Evolutionary conservation across 1,140 invertebrate genomes (phyloP).

Genomic region (Notospermus geniculatus): DNA sequence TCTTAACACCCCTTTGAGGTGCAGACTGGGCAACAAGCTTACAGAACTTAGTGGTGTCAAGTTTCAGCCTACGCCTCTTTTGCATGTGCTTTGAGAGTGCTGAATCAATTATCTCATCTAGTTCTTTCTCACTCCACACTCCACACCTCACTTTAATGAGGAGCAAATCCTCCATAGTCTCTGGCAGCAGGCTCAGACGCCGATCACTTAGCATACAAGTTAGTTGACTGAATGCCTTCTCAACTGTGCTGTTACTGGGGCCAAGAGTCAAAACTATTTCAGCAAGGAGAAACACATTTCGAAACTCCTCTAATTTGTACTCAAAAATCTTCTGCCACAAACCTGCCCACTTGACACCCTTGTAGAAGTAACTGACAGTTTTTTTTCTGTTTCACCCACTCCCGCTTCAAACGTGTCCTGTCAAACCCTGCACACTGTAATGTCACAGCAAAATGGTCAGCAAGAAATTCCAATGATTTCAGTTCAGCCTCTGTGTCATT

Average conservation of each 20-base stretch:
- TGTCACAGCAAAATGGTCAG: not conserved
- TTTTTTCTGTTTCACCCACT: not conserved
- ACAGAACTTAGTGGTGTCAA: too few relatives aligned
- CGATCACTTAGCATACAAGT: not conserved
- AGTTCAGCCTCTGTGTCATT: not conserved
- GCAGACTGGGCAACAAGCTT: too few relatives aligned
- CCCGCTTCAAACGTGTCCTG: not conserved
- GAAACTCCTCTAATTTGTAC: too few relatives aligned
- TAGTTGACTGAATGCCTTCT: not conserved
- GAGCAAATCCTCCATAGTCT: not conserved
- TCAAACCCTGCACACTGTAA: not conserved
- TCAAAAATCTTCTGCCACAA: not conserved
- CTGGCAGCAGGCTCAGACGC: not conserved
- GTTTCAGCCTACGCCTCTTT: not conserved
- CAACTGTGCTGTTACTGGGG: not conserved
- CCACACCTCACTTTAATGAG: not conserved
- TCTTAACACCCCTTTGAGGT: too few relatives aligned
- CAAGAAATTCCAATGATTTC: not conserved
- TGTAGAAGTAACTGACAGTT: not conserved
- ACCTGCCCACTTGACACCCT: not conserved
- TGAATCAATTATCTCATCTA: not conserved
- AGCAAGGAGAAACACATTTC: not conserved
- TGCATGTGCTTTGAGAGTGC: not conserved
- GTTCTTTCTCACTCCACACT: not conserved
- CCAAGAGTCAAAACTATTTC: not conserved